These are phyloP conservation scores for Idaea dimidiata DNA, from an alignment of 2,888 invertebrate genomes.

Conservation along the genomic window DNA sequence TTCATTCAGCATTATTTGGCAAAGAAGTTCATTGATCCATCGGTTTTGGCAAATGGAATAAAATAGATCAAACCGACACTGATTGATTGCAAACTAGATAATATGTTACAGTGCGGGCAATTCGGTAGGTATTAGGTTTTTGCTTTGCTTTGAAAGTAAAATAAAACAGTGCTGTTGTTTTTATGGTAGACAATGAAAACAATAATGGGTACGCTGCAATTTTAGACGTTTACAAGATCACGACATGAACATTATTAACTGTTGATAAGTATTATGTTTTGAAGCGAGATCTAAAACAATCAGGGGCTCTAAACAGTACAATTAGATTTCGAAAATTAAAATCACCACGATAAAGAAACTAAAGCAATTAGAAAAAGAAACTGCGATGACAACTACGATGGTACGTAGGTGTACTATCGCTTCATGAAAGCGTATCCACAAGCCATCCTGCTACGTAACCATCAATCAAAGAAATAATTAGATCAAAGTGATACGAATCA, in stretches of 20 bases:
- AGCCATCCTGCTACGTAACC: constrained; percentile 4
- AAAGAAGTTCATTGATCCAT: background rate
- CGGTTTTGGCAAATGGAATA: background rate
- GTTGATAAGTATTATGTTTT: background rate
- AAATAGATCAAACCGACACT: background rate
- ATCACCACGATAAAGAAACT: constrained; percentile 7
- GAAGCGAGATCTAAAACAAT: background rate
- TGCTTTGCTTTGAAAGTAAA: background rate
- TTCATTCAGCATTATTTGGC: background rate
- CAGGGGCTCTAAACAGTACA: background rate
- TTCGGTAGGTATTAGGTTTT: background rate
- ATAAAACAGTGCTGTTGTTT: background rate
- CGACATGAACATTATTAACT: background rate
- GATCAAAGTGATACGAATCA: constrained; percentile 24
- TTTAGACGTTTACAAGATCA: background rate
- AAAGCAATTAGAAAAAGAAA: constrained; percentile 18
- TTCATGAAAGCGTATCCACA: constrained; percentile 35
- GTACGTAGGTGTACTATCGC: constrained; percentile 6
- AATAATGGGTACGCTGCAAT: background rate
- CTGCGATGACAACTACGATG: constrained; percentile 24
- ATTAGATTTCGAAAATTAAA: constrained; percentile 9
- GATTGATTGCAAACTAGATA: background rate
- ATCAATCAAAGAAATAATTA: constrained; percentile 15
- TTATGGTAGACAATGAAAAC: background rate
- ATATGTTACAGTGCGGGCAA: background rate